These are phyloP conservation scores for Tigriopus californicus DNA, from an alignment of 2,888 invertebrate species.

Conservation along the genomic window DNA sequence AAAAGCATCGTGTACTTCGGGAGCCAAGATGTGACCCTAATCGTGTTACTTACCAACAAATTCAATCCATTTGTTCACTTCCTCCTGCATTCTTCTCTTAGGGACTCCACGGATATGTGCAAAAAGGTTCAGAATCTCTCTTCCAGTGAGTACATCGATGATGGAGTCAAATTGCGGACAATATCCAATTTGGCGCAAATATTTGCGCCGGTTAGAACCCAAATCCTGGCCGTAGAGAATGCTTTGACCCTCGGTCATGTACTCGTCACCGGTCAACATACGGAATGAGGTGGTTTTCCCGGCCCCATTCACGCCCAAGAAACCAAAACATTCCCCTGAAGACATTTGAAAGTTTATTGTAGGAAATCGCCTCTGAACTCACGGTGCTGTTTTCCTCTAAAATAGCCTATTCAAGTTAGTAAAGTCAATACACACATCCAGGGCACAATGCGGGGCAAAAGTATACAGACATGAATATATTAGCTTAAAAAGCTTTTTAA, in stretches of 20 bases:
- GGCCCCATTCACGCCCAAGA: conserved; percentile 70
- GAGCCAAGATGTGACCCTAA: too few relatives aligned
- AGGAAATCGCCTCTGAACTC: too few relatives aligned
- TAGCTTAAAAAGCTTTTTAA: too few relatives aligned
- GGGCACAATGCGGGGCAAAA: too few relatives aligned
- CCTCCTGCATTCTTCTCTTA: conserved; percentile 19
- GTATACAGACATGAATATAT: too few relatives aligned
- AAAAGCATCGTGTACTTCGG: too few relatives aligned
- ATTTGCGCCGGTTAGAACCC: conserved; percentile 19
- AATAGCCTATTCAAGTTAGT: too few relatives aligned
- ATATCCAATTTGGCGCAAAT: conserved; percentile 41
- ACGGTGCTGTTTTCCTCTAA: too few relatives aligned
- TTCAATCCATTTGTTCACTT: not conserved
- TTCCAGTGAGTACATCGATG: conserved; percentile 53
- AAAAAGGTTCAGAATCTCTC: conserved; percentile 55
- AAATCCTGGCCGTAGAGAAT: conserved; percentile 23
- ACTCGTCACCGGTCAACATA: conserved; percentile 39
- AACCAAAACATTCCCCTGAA: conserved; percentile 59
- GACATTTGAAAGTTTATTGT: too few relatives aligned
- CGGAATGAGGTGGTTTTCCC: conserved; percentile 73
- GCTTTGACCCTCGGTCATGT: conserved; percentile 25
- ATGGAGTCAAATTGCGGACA: conserved; percentile 80
- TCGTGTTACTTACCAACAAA: not conserved
- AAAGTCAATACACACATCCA: too few relatives aligned
- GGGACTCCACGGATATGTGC: conserved; percentile 49